Percentiles rank a stretch among this genome's conserved stretches.
Evolutionary conservation across 2,888 invertebrate genomes (phyloP).

Genomic region (Taphrorychus bicolor): DNA sequence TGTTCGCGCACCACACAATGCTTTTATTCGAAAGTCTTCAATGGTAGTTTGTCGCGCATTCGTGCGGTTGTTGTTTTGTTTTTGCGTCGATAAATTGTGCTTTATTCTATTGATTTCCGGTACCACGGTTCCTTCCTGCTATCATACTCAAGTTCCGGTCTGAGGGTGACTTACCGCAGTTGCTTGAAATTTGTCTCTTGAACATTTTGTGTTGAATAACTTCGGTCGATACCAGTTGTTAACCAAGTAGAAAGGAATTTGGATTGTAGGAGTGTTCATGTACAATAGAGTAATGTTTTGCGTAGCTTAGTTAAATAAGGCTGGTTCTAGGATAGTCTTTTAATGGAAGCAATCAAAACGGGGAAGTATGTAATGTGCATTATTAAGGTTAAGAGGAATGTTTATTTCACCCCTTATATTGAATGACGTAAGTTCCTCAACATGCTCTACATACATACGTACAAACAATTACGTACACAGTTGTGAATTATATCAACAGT

Average conservation of each 20-base stretch:
- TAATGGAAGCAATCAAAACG: neutral
- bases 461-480: no score
- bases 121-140: no score
- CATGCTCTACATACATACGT: no score
- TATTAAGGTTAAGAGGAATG: neutral
- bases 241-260: conserved; percentile 1
- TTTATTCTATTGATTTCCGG: conserved; percentile 6
- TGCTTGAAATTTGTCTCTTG: no score
- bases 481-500: no score
- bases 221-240: neutral
- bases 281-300: neutral
- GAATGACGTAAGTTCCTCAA: no score
- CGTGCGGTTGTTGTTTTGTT: conserved; percentile 29
- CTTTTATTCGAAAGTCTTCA: conserved; percentile 36
- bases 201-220: neutral
- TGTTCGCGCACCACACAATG: conserved; percentile 33
- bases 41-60: conserved; percentile 27
- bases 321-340: neutral
- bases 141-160: neutral
- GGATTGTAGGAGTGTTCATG: conserved; percentile 1
- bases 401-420: neutral
- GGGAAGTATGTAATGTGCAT: neutral
- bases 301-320: neutral
- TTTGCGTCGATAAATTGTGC: conserved; percentile 7
- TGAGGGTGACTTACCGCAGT: no score